Conservation (phyloP, 2,888 invertebrate species). For the Volucella bombylans region DNA sequence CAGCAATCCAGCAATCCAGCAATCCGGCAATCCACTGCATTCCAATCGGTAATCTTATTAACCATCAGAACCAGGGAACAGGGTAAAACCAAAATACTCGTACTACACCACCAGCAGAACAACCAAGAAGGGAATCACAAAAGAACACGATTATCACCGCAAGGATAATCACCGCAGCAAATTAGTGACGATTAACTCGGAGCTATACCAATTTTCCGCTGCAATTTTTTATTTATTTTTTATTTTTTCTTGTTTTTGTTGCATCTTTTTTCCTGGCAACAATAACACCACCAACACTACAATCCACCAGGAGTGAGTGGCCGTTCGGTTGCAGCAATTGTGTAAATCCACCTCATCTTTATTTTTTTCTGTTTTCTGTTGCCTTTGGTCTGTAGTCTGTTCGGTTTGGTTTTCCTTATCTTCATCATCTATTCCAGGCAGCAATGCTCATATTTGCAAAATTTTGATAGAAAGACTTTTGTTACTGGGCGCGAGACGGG, state of each 20-base stretch:
- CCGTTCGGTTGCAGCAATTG: slow-evolving; percentile 28
- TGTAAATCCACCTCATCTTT: slow-evolving; percentile 27
- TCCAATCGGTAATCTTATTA: slow-evolving; percentile 63
- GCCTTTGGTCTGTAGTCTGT: too few species aligned
- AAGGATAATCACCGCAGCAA: slow-evolving; percentile 71
- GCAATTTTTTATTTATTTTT: slow-evolving; percentile 33
- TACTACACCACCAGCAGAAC: slow-evolving; percentile 18
- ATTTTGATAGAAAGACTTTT: slow-evolving; percentile 22
- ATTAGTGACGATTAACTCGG: slow-evolving; percentile 70
- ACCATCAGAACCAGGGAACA: slow-evolving; percentile 53
- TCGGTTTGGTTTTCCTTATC: slow-evolving; percentile 47
- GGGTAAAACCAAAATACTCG: slow-evolving; percentile 50
- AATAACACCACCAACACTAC: slow-evolving; percentile 31
- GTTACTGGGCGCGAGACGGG: neutral
- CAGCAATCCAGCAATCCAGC: slow-evolving; percentile 33
- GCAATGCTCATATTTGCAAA: slow-evolving; percentile 43
- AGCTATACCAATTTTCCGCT: slow-evolving; percentile 67
- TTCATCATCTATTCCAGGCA: slow-evolving; percentile 50
- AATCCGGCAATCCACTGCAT: slow-evolving; percentile 46
- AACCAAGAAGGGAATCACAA: slow-evolving; percentile 55
- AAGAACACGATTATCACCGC: slow-evolving; percentile 69
- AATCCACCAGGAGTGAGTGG: slow-evolving; percentile 37
- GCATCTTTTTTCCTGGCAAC: slow-evolving; percentile 26
- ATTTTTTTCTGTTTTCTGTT: slow-evolving; percentile 15
- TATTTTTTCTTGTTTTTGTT: neutral